Percentiles rank a stretch among this genome's conserved stretches.
Evolutionary conservation across 2,113 vertebrate genomes (phyloP).

Genomic region (Dascyllus trimaculatus): DNA sequence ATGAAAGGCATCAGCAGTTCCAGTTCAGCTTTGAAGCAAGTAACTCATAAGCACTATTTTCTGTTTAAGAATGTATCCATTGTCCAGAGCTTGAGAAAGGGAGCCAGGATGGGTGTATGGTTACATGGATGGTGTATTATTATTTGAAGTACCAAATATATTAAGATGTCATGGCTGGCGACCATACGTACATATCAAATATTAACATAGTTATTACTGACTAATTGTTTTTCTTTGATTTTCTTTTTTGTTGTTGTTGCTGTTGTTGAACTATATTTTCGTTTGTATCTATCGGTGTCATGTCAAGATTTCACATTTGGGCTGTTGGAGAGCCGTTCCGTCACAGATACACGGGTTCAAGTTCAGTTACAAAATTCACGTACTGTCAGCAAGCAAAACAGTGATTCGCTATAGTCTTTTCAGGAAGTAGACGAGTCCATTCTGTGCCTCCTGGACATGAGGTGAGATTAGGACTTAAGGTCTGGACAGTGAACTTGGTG

Average conservation of each 20-base stretch:
- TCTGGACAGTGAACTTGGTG: constrained; percentile 19
- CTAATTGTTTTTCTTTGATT: constrained; percentile 29
- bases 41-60: too few relatives aligned
- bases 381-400: neutral
- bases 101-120: too few relatives aligned
- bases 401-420: neutral
- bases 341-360: too few relatives aligned
- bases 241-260: constrained; percentile 13
- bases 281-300: constrained; percentile 69
- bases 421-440: constrained; percentile 36
- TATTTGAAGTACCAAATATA: constrained; percentile 96
- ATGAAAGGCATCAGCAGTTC: too few relatives aligned
- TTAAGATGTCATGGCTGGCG: constrained; percentile 98
- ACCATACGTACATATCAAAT: constrained; percentile 91
- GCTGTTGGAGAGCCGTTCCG: constrained; percentile 17
- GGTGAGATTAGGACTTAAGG: neutral
- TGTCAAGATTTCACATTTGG: constrained; percentile 39
- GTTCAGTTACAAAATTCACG: constrained; percentile 4
- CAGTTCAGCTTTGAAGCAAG: too few relatives aligned
- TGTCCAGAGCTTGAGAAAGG: too few relatives aligned
- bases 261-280: constrained; percentile 73
- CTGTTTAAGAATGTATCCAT: too few relatives aligned
- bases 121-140: constrained; percentile 92
- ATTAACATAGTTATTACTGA: constrained; percentile 82
- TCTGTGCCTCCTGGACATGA: neutral